Evolutionary conservation across 2,113 vertebrate genomes (phyloP).

Genomic region (Mus pahari): DNA sequence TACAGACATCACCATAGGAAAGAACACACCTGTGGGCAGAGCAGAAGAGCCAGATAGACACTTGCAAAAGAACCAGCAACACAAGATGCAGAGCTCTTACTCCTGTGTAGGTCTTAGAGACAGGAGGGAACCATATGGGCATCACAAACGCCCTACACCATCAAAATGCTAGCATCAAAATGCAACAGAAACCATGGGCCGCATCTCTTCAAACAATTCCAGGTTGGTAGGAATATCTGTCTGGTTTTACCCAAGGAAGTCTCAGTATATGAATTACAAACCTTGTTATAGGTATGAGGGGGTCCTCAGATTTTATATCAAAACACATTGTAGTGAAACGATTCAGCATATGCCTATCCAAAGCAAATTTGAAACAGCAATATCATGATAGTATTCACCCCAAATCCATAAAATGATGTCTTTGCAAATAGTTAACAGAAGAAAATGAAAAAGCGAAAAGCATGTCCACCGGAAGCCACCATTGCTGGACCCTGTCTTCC

Average conservation of each 20-base stretch:
- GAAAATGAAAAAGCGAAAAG: slow-evolving; percentile 1
- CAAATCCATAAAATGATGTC: not conserved
- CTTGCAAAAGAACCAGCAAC: not conserved
- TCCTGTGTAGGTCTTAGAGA: not conserved
- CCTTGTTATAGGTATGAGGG: not conserved
- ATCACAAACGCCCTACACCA: not conserved
- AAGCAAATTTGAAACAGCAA: not conserved
- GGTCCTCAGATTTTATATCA: not conserved
- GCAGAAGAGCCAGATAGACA: not conserved
- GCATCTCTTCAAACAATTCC: not conserved
- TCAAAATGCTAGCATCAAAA: not conserved
- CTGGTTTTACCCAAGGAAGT: not conserved
- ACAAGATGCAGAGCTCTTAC: not conserved
- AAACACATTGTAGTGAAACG: not conserved
- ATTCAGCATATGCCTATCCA: not conserved
- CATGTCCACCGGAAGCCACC: not conserved
- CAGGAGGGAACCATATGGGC: not conserved
- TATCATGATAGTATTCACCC: not conserved
- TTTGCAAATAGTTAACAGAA: not conserved
- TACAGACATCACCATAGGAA: not conserved
- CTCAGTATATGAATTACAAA: not conserved
- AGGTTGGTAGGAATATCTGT: not conserved
- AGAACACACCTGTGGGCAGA: not conserved
- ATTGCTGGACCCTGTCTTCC: not conserved
- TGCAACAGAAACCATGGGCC: not conserved